phyloP scores from a whole-genome alignment of 2,113 vertebrate species.

The Neopipo cinnamomea region DNA sequence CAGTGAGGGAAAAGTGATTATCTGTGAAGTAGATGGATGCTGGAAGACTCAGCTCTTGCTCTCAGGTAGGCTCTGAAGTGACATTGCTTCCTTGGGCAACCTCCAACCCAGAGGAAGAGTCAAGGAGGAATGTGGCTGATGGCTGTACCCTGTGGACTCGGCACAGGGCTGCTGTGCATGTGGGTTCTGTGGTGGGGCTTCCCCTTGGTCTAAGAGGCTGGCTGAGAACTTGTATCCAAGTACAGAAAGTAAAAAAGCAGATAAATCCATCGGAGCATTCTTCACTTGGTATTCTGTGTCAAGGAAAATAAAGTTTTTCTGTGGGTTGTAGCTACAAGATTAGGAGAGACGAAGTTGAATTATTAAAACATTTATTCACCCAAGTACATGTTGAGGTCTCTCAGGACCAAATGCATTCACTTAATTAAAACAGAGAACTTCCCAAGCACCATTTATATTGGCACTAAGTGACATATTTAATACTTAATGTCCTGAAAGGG shows the following conservation, averaged over 20 bases:
- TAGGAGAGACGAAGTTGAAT: constrained; percentile 3
- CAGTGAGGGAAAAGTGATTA: background rate
- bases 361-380: constrained; percentile 35
- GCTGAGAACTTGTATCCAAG: background rate
- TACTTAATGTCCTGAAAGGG: background rate
- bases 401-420: background rate
- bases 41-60: background rate
- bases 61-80: background rate
- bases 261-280: background rate
- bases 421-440: constrained; percentile 44
- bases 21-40: background rate
- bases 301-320: constrained; percentile 5
- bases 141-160: rapidly evolving
- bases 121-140: background rate
- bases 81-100: background rate
- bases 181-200: background rate
- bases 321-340: constrained; percentile 1
- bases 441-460: background rate
- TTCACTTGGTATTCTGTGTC: background rate
- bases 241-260: background rate
- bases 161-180: background rate
- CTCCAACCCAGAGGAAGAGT: background rate
- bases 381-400: background rate
- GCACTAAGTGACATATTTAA: constrained; percentile 27
- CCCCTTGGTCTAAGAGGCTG: background rate